phyloP scores from a whole-genome alignment of 2,888 invertebrate species.

The Antitype chi region DNA sequence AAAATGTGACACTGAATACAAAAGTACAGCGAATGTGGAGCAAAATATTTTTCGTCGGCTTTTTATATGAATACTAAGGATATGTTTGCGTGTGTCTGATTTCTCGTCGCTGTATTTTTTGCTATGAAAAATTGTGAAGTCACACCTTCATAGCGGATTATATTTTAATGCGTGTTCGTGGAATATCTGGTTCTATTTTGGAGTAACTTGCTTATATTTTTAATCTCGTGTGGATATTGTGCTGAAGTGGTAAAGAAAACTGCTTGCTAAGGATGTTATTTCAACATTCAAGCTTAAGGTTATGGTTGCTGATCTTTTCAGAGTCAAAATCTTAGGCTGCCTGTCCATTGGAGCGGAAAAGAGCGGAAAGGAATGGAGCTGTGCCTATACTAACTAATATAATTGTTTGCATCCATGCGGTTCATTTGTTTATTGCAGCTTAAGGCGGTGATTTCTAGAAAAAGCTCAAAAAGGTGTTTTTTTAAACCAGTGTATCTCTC shows the following conservation, averaged over 20 bases:
- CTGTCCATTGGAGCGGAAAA: too few species aligned
- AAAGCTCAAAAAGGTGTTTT: too few species aligned
- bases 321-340: neutral
- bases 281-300: neutral
- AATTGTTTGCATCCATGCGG: too few species aligned
- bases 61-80: constrained; percentile 47
- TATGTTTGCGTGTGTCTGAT: constrained; percentile 49
- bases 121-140: constrained; percentile 19
- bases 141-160: constrained; percentile 29
- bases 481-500: too few species aligned
- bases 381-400: too few species aligned
- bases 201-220: neutral
- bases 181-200: neutral
- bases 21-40: constrained; percentile 46
- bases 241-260: neutral
- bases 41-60: constrained; percentile 48
- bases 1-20: constrained; percentile 58
- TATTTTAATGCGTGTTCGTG: constrained; percentile 22
- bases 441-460: too few species aligned
- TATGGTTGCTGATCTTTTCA: neutral
- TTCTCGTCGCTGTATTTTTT: constrained; percentile 40
- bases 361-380: too few species aligned
- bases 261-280: neutral
- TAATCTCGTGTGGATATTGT: neutral
- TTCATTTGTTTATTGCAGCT: too few species aligned